phyloP scores from a whole-genome alignment of 1,140 invertebrate species.

The Drosophila repletoides region DNA sequence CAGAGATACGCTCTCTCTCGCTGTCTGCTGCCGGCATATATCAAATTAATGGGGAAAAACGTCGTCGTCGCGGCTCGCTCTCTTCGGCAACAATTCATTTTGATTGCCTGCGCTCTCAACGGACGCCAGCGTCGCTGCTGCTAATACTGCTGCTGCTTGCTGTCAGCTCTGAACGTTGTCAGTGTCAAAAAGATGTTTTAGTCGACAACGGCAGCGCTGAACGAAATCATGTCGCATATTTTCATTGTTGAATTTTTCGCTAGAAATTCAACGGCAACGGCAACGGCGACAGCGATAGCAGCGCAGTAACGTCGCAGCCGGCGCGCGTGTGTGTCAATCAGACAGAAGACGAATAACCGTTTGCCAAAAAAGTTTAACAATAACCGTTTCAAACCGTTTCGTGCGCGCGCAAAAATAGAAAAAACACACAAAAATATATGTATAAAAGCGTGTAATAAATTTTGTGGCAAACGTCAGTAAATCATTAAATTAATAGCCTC shows the following conservation, averaged over 20 bases:
- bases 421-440: constrained; percentile 26
- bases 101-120: constrained; percentile 49
- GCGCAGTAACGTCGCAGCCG: constrained; percentile 31
- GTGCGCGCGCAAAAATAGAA: constrained; percentile 15
- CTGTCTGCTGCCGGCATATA: constrained; percentile 60
- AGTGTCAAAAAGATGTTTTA: constrained; percentile 82
- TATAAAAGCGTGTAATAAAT: too few relatives aligned
- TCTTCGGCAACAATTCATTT: constrained; percentile 58
- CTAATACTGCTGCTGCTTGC: constrained; percentile 26
- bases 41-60: constrained; percentile 74
- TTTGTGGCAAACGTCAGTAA: constrained; percentile 70
- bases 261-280: constrained; percentile 51
- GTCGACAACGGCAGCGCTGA: constrained; percentile 72
- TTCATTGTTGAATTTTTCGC: constrained; percentile 61
- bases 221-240: constrained; percentile 79
- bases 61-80: constrained; percentile 40
- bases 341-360: constrained; percentile 39
- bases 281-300: constrained; percentile 27
- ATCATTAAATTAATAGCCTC: constrained; percentile 78
- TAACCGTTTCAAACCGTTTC: constrained; percentile 10
- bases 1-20: constrained; percentile 24
- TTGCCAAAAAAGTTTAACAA: too few relatives aligned
- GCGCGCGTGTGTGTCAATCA: constrained; percentile 42
- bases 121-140: constrained; percentile 12
- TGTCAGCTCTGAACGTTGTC: constrained; percentile 77